A percentile compares a stretch with the other conserved stretches of the same genome.
These are phyloP conservation scores for Diploscapter pachys DNA, from an alignment of 1,140 invertebrate genomes.

Conservation along the genomic window DNA sequence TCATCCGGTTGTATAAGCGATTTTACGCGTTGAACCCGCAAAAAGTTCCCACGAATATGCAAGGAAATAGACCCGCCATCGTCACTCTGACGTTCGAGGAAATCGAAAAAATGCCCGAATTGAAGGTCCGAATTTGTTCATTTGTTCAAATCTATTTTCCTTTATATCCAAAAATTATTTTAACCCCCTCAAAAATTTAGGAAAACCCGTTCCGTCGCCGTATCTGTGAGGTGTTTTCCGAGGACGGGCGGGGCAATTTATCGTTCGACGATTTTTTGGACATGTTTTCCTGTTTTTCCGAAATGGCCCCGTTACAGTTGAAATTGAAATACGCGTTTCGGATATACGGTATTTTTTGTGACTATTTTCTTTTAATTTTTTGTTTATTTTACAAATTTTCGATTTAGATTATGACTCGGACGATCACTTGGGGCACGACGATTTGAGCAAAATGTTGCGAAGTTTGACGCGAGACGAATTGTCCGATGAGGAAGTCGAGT, in stretches of 20 bases:
- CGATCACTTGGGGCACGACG: slow-evolving; percentile 75
- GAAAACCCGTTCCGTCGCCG: slow-evolving; percentile 91
- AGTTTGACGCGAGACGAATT: slow-evolving; percentile 80
- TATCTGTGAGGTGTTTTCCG: slow-evolving; percentile 85
- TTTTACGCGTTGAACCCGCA: slow-evolving; percentile 58
- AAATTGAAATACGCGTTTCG: slow-evolving; percentile 92
- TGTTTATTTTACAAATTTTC: background rate
- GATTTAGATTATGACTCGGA: slow-evolving; percentile 85
- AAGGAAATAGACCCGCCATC: slow-evolving; percentile 66
- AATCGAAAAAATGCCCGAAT: slow-evolving; percentile 80
- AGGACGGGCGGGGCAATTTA: slow-evolving; percentile 79
- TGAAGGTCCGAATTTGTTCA: slow-evolving; percentile 68
- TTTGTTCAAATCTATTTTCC: background rate
- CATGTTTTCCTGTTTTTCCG: slow-evolving; percentile 91
- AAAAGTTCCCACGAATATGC: slow-evolving; percentile 60
- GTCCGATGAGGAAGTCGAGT: slow-evolving; percentile 75
- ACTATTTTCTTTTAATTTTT: background rate
- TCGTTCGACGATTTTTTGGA: slow-evolving; percentile 93
- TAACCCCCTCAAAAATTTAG: slow-evolving; percentile 62
- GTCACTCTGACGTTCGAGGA: slow-evolving; percentile 75
- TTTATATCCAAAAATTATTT: background rate
- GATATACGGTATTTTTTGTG: slow-evolving; percentile 72
- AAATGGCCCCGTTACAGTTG: slow-evolving; percentile 79
- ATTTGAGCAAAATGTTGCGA: slow-evolving; percentile 77
- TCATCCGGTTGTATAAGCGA: slow-evolving; percentile 60